Evolutionary conservation across 64 coral and sea anemone species (phyloP), one percentile per base, ranked within the genome.

Genomic region (Actinia equina): DNA sequence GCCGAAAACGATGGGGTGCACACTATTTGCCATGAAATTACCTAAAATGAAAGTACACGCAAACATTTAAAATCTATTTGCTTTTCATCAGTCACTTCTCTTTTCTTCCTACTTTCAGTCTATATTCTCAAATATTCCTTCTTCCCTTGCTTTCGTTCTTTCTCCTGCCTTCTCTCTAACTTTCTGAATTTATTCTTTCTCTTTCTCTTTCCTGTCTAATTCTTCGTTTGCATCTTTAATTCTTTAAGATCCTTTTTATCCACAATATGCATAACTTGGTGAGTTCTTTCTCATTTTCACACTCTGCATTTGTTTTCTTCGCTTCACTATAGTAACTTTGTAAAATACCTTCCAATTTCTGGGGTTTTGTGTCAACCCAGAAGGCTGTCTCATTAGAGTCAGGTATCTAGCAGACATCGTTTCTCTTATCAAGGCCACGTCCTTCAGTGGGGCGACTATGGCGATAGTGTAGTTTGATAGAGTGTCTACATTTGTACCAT

Each of bases 341-440:
- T 53, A 53, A 62, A 62, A 6, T 20, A 69, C 64, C 64, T n/a
- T 23, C 1, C 6, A 23, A 69, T 23, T 25, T 22, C 19, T 69
- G 64, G 9, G 64, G n/a, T 85, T 65, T 85, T 12, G 59, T 62
- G 27, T 85, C 59, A 22, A 84, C 52, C 83, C 83, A 84, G 41
- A 52, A 84, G 2, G 83, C 83, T 56, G 22, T 84, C 52, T 84
- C 20, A 12, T 22, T 53, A 53, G 52, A 42, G 52, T 30, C 22
- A 22, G 17, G 20, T 57, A 59, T 41, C 59, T 84, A 0, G 13
- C 12, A 11, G 5, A 22, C 83, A 62, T n/a, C 9, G 20, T 42
- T n/a, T 59, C 83, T 42, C 55, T 20, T 6, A 84, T 41, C 20
- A 59, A 5, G 3, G 22, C 5, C 7, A 55, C 83, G 1, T 25